Base-by-base conservation (phyloP, 2,888 invertebrate species). In the Limnephilus auricula region DNA sequence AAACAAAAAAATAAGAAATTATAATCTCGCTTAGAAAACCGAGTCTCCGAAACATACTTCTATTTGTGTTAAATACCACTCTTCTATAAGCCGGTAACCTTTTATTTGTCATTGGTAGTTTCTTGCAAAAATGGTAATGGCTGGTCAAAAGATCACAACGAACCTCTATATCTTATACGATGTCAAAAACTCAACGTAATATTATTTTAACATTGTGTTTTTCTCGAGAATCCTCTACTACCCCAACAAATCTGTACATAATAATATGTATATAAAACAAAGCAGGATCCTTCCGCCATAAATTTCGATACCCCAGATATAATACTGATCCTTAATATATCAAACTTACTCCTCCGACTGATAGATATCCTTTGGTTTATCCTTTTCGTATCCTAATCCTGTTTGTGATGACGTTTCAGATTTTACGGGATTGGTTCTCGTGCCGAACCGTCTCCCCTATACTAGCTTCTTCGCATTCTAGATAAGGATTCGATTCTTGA, bases 341-440 rank as follows among this genome's bases (percentile, higher is more conserved):
- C 89, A 89, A 82, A 88, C 79, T 89, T 89, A 89, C 82, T 82
- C 65, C 65, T 65, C 50, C 45, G 82, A 32, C 45, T 89, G 79
- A 89, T 89, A 79, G 79, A 34, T 40, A 79, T 85, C 85, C 85
- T 85, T 89, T 89, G 86, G 79, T 79, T 90, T 86, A 85, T 90
- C 90, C 90, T n/a, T 31, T 79, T 37, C 65, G 89, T 37, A 90
- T 84, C 79, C 45, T 92, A 92, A 92, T 92, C 92, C 90, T 79
- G 90, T 92, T 91, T 92, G 91, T 82, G 92, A 92, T 92, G 92
- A 92, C 92, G 91, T 90, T 91, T 92, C 91, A 91, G 92, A 92
- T 92, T 92, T 92, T 92, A 92, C 92, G 92, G 91, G 91, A 92
- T 92, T 91, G 92, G 90, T 90, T 91, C 86, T 50, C 88, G 83